Evolutionary conservation across 1,140 invertebrate species (phyloP).

Genomic region (Mizuhopecten yessoensis): DNA sequence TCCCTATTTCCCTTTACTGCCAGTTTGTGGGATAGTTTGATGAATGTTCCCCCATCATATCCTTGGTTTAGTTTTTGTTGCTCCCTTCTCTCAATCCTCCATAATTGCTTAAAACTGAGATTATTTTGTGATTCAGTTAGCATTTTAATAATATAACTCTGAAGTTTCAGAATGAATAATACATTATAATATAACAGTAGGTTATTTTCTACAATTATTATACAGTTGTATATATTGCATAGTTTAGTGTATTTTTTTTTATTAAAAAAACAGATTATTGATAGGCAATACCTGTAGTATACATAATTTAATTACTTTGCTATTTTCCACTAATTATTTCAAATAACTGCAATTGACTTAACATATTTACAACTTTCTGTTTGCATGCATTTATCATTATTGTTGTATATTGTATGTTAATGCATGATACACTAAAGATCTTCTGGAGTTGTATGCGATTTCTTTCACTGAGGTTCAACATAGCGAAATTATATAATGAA

Average conservation of each 20-base stretch:
- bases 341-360: slow-evolving; percentile 15
- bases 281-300: not conserved
- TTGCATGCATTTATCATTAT: slow-evolving; percentile 27
- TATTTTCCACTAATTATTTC: slow-evolving; percentile 52
- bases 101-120: not conserved
- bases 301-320: slow-evolving; percentile 29
- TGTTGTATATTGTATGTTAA: not conserved
- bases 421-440: not conserved
- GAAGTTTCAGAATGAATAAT: not conserved
- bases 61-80: not conserved
- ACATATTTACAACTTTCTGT: slow-evolving; percentile 29
- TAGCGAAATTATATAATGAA: not conserved
- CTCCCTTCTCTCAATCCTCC: not conserved
- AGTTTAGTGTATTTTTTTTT: no score
- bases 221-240: not conserved
- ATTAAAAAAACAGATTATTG: no score
- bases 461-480: not conserved
- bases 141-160: not conserved
- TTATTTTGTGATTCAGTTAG: not conserved
- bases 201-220: not conserved
- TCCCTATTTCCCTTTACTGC: not conserved
- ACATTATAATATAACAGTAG: not conserved
- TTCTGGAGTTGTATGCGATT: not conserved
- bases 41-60: not conserved
- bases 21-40: not conserved